Evolutionary conservation across 2,113 vertebrate species (phyloP).

Genomic region (Phaethon lepturus): DNA sequence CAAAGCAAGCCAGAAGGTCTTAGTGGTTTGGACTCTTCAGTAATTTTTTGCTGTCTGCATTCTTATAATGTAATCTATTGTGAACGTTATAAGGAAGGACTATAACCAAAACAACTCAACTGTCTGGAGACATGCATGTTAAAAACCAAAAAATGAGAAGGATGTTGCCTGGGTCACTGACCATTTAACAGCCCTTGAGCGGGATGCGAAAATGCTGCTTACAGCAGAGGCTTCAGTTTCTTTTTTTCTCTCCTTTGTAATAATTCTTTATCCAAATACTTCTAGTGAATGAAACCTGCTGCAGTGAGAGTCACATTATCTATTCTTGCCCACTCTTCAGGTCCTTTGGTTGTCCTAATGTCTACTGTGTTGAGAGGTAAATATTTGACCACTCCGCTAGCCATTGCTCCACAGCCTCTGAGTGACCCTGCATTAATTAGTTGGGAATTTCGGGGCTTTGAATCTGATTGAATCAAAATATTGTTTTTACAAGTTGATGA

Average conservation of each 20-base stretch:
- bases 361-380: constrained; percentile 75
- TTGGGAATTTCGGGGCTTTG: constrained; percentile 79
- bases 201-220: constrained; percentile 20
- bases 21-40: not conserved
- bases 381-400: constrained; percentile 81
- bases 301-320: constrained; percentile 57
- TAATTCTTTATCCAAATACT: constrained; percentile 71
- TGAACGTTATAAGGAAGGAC: constrained; percentile 23
- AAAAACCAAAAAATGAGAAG: constrained; percentile 6
- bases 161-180: constrained; percentile 52
- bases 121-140: constrained; percentile 38
- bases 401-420: constrained; percentile 63
- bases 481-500: constrained; percentile 98
- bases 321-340: constrained; percentile 66
- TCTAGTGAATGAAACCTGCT: constrained; percentile 62
- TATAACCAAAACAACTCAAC: not conserved
- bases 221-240: not conserved
- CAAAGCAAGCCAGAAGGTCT: not conserved
- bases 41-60: constrained; percentile 19
- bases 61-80: constrained; percentile 29
- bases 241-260: constrained; percentile 40
- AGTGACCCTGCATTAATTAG: constrained; percentile 87
- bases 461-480: constrained; percentile 97
- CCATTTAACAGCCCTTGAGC: constrained; percentile 57
- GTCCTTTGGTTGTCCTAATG: constrained; percentile 60